phyloP scores from a whole-genome alignment of 2,797 vertebrate species.

The Mastacembelus armatus region DNA sequence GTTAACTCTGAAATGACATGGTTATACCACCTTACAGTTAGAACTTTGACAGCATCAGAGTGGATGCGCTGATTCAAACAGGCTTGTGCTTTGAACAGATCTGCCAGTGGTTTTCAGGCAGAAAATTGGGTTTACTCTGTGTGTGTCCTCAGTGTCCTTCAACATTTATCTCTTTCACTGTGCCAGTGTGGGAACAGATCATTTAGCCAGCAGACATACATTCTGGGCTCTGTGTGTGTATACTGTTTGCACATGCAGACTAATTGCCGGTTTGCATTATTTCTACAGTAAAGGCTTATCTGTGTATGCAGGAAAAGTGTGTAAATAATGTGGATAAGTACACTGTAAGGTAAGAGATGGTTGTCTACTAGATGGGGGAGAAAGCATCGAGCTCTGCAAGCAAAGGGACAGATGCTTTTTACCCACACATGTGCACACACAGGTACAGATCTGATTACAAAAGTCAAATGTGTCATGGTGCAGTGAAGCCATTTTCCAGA shows the following conservation, averaged over 20 bases:
- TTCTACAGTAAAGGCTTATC: slow-evolving; percentile 1
- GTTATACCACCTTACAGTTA: slow-evolving; percentile 34
- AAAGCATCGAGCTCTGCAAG: slow-evolving; percentile 35
- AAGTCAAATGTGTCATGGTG: slow-evolving; percentile 41
- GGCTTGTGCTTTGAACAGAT: slow-evolving; percentile 44
- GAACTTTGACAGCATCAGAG: slow-evolving; percentile 40
- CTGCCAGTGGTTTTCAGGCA: slow-evolving; percentile 42
- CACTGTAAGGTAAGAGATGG: slow-evolving; percentile 22
- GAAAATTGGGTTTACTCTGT: slow-evolving; percentile 53
- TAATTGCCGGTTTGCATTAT: slow-evolving; percentile 19
- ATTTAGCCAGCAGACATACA: slow-evolving; percentile 32
- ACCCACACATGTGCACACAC: slow-evolving; percentile 9
- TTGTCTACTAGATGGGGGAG: slow-evolving; percentile 28
- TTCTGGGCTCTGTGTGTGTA: slow-evolving; percentile 12
- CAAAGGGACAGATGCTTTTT: slow-evolving; percentile 40
- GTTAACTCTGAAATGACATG: slow-evolving; percentile 31
- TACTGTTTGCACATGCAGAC: slow-evolving; percentile 10
- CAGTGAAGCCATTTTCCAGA: slow-evolving; percentile 30
- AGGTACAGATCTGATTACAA: slow-evolving; percentile 31
- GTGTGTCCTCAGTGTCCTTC: slow-evolving; percentile 64
- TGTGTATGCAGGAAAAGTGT: slow-evolving; percentile 12
- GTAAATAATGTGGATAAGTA: slow-evolving; percentile 19
- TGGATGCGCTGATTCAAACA: slow-evolving; percentile 36
- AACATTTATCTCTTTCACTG: slow-evolving; percentile 47
- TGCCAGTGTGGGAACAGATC: slow-evolving; percentile 47